phyloP scores from a whole-genome alignment of 2,888 invertebrate genomes.

The Drosophila siamana region DNA sequence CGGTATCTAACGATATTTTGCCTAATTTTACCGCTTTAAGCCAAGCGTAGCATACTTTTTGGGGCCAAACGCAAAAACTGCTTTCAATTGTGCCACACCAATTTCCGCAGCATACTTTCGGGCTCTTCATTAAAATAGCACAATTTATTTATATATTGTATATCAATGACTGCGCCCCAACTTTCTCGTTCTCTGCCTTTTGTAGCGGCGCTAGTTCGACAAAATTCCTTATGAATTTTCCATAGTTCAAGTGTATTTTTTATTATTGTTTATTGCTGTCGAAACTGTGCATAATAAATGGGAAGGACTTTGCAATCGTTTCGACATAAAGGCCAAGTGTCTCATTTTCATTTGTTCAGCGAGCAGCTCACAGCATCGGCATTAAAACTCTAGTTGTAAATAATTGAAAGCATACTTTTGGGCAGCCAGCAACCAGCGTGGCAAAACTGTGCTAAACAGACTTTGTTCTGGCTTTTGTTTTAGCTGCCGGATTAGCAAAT shows the following conservation, averaged over 20 bases:
- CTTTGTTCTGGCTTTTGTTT: not conserved
- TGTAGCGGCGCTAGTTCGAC: not conserved
- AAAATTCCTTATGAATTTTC: conserved; percentile 1
- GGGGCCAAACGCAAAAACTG: conserved; percentile 16
- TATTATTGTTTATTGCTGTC: conserved; percentile 11
- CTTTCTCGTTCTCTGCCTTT: not conserved
- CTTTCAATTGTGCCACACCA: conserved; percentile 8
- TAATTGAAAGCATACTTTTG: conserved; percentile 1
- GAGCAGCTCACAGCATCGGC: not conserved
- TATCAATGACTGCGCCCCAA: conserved; percentile 4
- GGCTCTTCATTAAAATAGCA: conserved; percentile 28
- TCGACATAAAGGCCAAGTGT: conserved; percentile 7
- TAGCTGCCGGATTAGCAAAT: conserved; percentile 1
- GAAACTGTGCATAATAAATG: conserved; percentile 12
- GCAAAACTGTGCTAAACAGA: not conserved
- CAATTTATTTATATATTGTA: conserved; percentile 12
- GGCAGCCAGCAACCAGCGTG: not conserved
- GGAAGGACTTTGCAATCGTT: conserved; percentile 1
- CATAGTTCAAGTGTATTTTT: conserved; percentile 12
- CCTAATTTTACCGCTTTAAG: conserved; percentile 63
- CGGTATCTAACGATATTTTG: conserved; percentile 25
- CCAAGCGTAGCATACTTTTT: conserved; percentile 31
- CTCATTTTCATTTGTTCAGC: not conserved
- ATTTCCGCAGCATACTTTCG: conserved; percentile 38
- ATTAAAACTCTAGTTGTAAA: not conserved